These are phyloP conservation scores for Panzeria rudis DNA, from an alignment of 2,888 invertebrate species.

Conservation along the genomic window DNA sequence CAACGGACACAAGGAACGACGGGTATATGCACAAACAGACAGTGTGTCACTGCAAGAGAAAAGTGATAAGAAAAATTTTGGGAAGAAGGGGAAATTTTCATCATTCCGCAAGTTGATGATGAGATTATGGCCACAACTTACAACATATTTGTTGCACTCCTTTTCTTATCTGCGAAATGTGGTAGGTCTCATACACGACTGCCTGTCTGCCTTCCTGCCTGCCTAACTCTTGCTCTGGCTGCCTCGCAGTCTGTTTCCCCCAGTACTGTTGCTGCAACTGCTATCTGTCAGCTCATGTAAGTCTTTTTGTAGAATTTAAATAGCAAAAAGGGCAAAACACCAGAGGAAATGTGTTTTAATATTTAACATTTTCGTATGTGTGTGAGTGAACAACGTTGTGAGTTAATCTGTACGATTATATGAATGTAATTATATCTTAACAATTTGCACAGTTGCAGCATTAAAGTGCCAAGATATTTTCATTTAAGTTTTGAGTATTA, in stretches of 20 bases:
- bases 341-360: constrained; percentile 51
- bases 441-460: constrained; percentile 32
- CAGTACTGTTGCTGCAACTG: constrained; percentile 29
- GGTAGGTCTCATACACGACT: constrained; percentile 35
- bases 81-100: constrained; percentile 22
- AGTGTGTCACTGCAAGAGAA: constrained; percentile 7
- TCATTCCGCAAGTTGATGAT: constrained; percentile 62
- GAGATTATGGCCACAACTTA: constrained; percentile 64
- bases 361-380: constrained; percentile 13
- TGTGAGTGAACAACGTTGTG: neutral
- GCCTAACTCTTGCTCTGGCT: neutral
- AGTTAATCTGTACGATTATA: constrained; percentile 32
- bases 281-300: constrained; percentile 45
- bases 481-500: constrained; percentile 34
- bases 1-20: constrained; percentile 23
- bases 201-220: neutral
- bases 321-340: constrained; percentile 37
- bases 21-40: constrained; percentile 3
- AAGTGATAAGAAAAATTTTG: neutral
- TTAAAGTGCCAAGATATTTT: constrained; percentile 35
- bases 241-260: neutral
- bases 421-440: constrained; percentile 56
- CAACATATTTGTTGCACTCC: constrained; percentile 34
- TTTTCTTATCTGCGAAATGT: constrained; percentile 47
- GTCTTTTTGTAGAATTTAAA: constrained; percentile 45